These are phyloP conservation scores for Neogobius melanostomus DNA, from an alignment of 2,113 vertebrate genomes.

Conservation along the genomic window DNA sequence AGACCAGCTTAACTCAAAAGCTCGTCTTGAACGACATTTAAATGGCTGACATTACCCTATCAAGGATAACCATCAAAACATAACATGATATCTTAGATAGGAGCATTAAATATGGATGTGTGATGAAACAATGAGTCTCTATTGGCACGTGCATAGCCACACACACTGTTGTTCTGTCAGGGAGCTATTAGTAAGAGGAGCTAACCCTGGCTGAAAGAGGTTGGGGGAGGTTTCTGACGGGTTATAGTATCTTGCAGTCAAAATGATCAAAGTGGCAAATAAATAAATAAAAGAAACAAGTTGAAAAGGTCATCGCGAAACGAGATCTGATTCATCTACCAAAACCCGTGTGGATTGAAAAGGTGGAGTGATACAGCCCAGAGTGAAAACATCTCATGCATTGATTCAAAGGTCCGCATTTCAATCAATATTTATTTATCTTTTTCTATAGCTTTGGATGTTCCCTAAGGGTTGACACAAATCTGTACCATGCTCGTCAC, in stretches of 20 bases:
- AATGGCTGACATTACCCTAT: not conserved
- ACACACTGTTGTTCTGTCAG: not conserved
- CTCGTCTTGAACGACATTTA: constrained; percentile 5
- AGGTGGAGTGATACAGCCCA: not conserved
- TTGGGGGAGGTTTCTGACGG: constrained; percentile 20
- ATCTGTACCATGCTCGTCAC: too few relatives aligned
- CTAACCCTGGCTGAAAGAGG: constrained; percentile 14
- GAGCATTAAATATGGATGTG: constrained; percentile 7
- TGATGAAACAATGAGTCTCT: constrained; percentile 1
- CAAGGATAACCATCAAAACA: not conserved
- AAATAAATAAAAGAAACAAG: constrained; percentile 11
- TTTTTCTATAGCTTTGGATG: too few relatives aligned
- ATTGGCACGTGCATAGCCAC: not conserved
- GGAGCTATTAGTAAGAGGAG: constrained; percentile 29
- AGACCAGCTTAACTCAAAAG: constrained; percentile 19
- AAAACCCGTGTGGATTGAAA: constrained; percentile 6
- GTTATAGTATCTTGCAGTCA: constrained; percentile 40
- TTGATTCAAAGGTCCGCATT: constrained; percentile 5
- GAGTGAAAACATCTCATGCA: constrained; percentile 4
- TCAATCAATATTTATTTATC: not conserved
- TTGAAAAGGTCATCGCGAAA: constrained; percentile 39
- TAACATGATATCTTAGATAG: constrained; percentile 8
- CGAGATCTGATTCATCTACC: constrained; percentile 36
- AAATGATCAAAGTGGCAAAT: not conserved
- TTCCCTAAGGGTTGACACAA: too few relatives aligned